A percentile compares a stretch with the other conserved stretches of the same genome.
phyloP scores from a whole-genome alignment of 92 coral and sea anemone genomes.

The Diadumene lineata region DNA sequence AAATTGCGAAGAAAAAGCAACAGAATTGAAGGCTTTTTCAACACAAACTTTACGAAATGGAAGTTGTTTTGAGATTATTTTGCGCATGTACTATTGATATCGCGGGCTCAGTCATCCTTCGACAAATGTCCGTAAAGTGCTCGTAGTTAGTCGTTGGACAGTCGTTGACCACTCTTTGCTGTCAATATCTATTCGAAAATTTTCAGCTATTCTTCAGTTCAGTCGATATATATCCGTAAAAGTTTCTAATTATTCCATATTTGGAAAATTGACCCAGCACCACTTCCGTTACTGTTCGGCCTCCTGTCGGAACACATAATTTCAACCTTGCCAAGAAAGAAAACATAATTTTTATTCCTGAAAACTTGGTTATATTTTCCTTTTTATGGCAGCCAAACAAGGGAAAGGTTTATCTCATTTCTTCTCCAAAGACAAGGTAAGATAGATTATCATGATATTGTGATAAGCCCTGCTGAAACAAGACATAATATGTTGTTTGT shows the following conservation, averaged over 20 bases:
- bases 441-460: slow-evolving; percentile 1
- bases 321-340: slow-evolving; percentile 17
- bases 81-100: slow-evolving; percentile 18
- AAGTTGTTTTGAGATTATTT: slow-evolving; percentile 12
- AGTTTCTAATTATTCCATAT: slow-evolving; percentile 14
- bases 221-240: slow-evolving; percentile 28
- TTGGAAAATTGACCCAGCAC: slow-evolving; percentile 31
- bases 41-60: not conserved
- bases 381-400: slow-evolving; percentile 63
- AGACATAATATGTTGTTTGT: not conserved
- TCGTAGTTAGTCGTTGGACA: no score
- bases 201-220: no score
- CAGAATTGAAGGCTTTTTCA: slow-evolving; percentile 7
- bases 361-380: slow-evolving; percentile 24
- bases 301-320: not conserved
- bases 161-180: no score
- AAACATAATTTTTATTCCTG: not conserved
- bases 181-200: no score
- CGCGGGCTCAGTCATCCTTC: slow-evolving; percentile 19
- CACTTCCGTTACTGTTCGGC: slow-evolving; percentile 73
- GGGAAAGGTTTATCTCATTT: slow-evolving; percentile 80
- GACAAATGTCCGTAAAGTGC: not conserved
- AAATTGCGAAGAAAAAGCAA: slow-evolving; percentile 2
- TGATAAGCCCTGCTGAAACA: slow-evolving; percentile 3
- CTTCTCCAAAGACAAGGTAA: slow-evolving; percentile 92